These are phyloP conservation scores for Grantiella picta DNA, from an alignment of 2,113 vertebrate genomes.

Conservation along the genomic window DNA sequence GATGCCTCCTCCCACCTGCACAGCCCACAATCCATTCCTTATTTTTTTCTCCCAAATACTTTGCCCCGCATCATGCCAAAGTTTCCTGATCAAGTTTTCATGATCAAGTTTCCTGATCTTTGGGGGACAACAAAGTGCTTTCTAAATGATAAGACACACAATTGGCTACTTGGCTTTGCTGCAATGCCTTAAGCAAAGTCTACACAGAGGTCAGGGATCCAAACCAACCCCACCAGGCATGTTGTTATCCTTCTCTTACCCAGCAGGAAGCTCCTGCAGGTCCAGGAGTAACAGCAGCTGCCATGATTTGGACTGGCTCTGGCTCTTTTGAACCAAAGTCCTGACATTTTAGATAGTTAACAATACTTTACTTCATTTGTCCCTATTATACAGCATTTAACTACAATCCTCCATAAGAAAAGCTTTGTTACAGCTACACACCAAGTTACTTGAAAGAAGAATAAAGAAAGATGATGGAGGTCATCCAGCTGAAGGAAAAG, in stretches of 20 bases:
- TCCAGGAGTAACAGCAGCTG: neutral
- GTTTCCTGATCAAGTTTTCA: no score
- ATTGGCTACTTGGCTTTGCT: neutral
- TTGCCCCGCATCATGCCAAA: neutral
- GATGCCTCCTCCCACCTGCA: neutral
- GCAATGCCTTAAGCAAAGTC: neutral
- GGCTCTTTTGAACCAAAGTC: neutral
- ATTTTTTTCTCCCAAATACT: neutral
- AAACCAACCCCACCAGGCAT: neutral
- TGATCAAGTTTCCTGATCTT: neutral
- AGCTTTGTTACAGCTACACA: neutral
- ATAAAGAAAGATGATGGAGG: neutral
- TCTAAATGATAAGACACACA: neutral
- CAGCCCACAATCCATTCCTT: neutral
- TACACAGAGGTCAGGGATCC: neutral
- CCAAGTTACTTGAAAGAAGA: neutral
- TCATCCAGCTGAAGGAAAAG: neutral
- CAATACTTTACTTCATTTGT: neutral
- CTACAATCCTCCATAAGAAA: neutral
- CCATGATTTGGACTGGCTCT: neutral
- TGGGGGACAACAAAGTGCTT: neutral
- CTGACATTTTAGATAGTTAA: neutral
- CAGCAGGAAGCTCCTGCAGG: neutral
- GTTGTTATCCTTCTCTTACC: fast-evolving
- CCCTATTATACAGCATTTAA: neutral